A percentile compares a stretch with the other conserved stretches of the same genome.
Conservation (phyloP, 2,888 invertebrate species). For the Nipponacmea schrenckii region DNA sequence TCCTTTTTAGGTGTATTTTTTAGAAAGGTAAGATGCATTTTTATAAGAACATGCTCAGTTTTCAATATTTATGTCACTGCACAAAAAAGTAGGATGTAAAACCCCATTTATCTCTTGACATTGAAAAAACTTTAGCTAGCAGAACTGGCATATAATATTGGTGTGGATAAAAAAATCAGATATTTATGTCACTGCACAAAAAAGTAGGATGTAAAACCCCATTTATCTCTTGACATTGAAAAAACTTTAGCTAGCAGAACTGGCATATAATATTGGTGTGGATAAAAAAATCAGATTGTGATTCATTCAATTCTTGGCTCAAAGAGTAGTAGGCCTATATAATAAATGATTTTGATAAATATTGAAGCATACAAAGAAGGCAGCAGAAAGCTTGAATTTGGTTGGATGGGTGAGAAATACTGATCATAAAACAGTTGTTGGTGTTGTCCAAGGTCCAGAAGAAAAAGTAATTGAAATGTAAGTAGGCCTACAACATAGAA, state of each 20-base stretch:
- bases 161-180: too few species aligned
- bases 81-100: not conserved
- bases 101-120: not conserved
- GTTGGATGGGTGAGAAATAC: conserved; percentile 94
- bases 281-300: too few species aligned
- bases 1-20: conserved; percentile 57
- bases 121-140: too few species aligned
- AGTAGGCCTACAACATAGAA: conserved; percentile 21
- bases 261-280: too few species aligned
- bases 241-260: too few species aligned
- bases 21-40: conserved; percentile 55
- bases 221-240: not conserved
- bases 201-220: not conserved
- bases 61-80: too few species aligned
- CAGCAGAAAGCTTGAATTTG: conserved; percentile 79
- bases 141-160: too few species aligned
- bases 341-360: not conserved
- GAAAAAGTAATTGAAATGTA: conserved; percentile 45
- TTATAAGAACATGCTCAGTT: too few species aligned
- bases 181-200: too few species aligned
- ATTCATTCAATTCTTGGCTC: too few species aligned
- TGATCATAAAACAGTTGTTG: conserved; percentile 86
- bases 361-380: conserved; percentile 82
- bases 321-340: too few species aligned
- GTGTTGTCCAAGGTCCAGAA: conserved; percentile 82